Conservation (phyloP, 2,797 vertebrate species). For the Hipposideros larvatus region DNA sequence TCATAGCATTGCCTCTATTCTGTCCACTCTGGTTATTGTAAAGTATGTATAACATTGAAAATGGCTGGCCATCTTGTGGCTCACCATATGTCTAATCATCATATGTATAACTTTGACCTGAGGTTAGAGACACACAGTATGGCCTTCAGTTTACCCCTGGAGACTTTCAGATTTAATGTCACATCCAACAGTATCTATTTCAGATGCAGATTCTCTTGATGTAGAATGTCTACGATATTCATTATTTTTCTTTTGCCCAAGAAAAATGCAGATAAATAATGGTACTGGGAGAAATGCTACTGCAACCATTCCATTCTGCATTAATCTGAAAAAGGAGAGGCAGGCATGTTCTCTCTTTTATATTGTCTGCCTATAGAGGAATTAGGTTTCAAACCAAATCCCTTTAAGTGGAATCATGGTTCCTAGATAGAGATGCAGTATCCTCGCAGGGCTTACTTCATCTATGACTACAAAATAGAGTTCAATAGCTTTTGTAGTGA, state of each 20-base stretch:
- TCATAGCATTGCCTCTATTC: background rate
- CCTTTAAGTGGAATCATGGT: background rate
- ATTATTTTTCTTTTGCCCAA: background rate
- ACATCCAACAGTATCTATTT: background rate
- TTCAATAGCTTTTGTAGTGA: background rate
- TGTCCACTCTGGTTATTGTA: background rate
- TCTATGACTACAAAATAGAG: background rate
- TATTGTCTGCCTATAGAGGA: background rate
- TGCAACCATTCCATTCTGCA: background rate
- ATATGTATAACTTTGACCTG: constrained; percentile 16
- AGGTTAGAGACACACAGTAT: background rate
- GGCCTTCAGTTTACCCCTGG: background rate
- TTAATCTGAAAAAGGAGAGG: background rate
- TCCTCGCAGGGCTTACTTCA: background rate
- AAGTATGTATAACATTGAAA: background rate
- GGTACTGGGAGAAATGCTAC: background rate
- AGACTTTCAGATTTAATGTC: constrained; percentile 12
- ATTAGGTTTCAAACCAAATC: background rate
- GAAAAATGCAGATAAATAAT: background rate
- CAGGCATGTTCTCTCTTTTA: background rate
- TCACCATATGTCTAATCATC: background rate
- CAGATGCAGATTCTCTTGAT: background rate
- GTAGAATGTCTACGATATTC: background rate
- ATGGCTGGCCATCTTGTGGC: background rate
- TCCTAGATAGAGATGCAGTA: background rate